Evolutionary conservation across 2,113 vertebrate species (phyloP).

Genomic region (Syngnathus scovelli): DNA sequence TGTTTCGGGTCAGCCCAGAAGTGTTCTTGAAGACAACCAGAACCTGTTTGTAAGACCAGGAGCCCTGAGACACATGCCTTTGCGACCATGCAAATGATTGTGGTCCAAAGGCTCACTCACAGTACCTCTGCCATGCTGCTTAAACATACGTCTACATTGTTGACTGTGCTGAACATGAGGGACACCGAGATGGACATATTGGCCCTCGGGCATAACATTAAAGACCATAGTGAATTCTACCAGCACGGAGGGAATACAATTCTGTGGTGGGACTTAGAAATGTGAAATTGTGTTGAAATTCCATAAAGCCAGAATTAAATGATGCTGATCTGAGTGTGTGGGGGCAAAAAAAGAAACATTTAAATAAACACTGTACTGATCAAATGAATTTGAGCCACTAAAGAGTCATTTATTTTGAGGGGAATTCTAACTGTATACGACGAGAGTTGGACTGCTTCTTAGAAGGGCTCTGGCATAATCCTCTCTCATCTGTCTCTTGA

Average conservation of each 20-base stretch:
- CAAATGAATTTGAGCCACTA: slow-evolving; percentile 20
- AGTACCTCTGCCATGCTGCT: no score
- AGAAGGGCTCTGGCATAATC: slow-evolving; percentile 34
- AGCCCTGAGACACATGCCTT: no score
- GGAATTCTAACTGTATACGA: neutral
- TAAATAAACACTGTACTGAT: slow-evolving; percentile 43
- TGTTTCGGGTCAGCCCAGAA: no score
- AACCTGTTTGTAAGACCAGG: no score
- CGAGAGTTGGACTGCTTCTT: slow-evolving; percentile 10
- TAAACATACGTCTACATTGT: no score
- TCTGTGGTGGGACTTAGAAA: slow-evolving; percentile 38
- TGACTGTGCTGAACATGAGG: neutral
- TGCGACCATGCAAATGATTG: no score
- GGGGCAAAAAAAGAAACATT: slow-evolving; percentile 13
- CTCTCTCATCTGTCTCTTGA: slow-evolving; percentile 44
- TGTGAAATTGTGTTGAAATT: slow-evolving; percentile 53
- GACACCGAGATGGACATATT: neutral
- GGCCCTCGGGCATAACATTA: neutral
- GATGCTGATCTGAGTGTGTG: slow-evolving; percentile 45
- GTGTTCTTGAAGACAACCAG: no score
- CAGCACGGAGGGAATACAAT: no score
- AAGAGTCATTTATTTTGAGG: neutral
- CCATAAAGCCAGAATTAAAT: slow-evolving; percentile 42
- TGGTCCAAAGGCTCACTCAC: no score
- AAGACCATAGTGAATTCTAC: neutral